phyloP scores from a whole-genome alignment of 1,140 invertebrate species.

The Drosophila cardini region DNA sequence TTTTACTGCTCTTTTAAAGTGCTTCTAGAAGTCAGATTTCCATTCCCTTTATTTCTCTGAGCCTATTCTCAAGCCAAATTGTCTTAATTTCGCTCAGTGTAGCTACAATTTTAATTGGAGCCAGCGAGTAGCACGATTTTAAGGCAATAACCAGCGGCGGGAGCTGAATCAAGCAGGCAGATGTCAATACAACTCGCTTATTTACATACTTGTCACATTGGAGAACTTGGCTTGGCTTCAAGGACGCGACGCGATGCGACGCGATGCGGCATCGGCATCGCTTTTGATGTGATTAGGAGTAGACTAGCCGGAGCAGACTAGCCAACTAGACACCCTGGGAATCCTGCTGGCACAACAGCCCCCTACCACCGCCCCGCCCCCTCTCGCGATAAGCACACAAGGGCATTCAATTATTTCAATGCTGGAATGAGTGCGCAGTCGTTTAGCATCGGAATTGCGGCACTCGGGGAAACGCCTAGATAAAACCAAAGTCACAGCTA shows the following conservation, averaged over 20 bases:
- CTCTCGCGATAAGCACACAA: slow-evolving; percentile 55
- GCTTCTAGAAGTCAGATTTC: too few relatives aligned
- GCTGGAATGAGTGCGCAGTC: slow-evolving; percentile 63
- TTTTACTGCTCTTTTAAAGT: too few relatives aligned
- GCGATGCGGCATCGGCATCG: slow-evolving; percentile 32
- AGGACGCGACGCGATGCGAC: slow-evolving; percentile 65
- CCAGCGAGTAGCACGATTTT: slow-evolving; percentile 20
- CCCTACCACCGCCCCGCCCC: too few relatives aligned
- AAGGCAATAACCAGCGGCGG: slow-evolving; percentile 10
- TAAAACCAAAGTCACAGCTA: slow-evolving; percentile 41
- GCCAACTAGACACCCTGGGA: slow-evolving; percentile 16
- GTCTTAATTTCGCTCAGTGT: neutral
- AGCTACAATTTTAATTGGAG: slow-evolving; percentile 73
- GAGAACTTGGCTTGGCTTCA: slow-evolving; percentile 37
- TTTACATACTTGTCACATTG: slow-evolving; percentile 68
- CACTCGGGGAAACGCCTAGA: slow-evolving; percentile 48
- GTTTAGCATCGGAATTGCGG: slow-evolving; percentile 56
- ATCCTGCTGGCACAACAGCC: too few relatives aligned
- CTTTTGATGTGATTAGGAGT: slow-evolving; percentile 71
- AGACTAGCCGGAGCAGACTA: neutral
- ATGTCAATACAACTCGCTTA: slow-evolving; percentile 53
- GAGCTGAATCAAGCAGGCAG: slow-evolving; percentile 11
- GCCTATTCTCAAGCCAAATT: too few relatives aligned
- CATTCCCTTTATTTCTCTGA: too few relatives aligned
- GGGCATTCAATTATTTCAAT: slow-evolving; percentile 77